Evolutionary conservation across 1,140 invertebrate species (phyloP), one percentile per base, ranked within the genome.

Genomic region (Eriosoma lanigerum): DNA sequence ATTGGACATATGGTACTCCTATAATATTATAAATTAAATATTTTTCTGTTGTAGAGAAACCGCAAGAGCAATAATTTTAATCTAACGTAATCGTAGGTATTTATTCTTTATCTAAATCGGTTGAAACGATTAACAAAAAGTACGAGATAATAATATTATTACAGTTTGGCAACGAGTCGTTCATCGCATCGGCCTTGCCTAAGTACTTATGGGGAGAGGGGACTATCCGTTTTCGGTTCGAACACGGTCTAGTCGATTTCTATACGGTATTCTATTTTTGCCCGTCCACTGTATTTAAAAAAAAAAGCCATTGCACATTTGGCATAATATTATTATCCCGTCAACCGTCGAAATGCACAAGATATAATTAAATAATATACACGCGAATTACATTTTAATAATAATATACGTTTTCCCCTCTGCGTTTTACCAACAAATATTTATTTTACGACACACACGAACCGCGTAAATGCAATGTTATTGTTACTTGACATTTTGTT

Each of bases 221-320:
- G 4, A n/a, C 21, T 17, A 46, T 26, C 32, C 21, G 64, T 48
- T 68, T 68, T 48, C 21, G 21, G n/a, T 68, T 46, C 13, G 21
- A 48, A 48, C 64, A 1, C 19, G 38, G 19, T 1, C 1, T 6
- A 46, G 44, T 26, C 15, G 38, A 68, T 48, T 68, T 68, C n/a
- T n/a, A n/a, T 66, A 66, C 38, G 38, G n/a, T 66, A 66, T 66
- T 66, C 64, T 68, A 68, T 68, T 68, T 48, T 68, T 64, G 62
- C 32, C 8, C 15, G 21, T 19, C n/a, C 44, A 48, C 32, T 24
- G 21, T 24, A 2, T 21, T 48, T 1, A n/a, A 8, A 3, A 38
- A n/a, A 46, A 68, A 68, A 48, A 38, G 64, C 12, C 64, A 68
- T 68, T 48, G 13, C 44, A 24, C 1, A 26, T 68, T 26, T n/a